Percentiles rank a stretch among this genome's conserved stretches.
These are phyloP conservation scores for Timandra comae DNA, from an alignment of 2,888 invertebrate species.

Conservation along the genomic window DNA sequence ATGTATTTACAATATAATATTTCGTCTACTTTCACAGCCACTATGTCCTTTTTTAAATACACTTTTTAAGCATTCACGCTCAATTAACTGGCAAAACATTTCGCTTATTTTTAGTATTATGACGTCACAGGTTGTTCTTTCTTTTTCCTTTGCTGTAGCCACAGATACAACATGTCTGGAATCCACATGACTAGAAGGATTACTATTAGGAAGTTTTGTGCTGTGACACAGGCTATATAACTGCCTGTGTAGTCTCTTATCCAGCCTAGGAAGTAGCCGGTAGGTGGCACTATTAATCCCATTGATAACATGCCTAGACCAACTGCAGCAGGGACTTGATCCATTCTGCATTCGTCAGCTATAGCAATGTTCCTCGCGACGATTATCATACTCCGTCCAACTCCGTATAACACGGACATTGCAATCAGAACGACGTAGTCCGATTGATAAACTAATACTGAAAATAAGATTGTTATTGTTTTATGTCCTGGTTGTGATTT, in stretches of 20 bases:
- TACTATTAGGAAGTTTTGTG: conserved; percentile 75
- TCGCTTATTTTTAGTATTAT: conserved; percentile 15
- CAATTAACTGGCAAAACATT: too few species aligned
- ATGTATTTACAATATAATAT: too few species aligned
- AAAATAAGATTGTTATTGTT: conserved; percentile 22
- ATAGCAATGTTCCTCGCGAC: conserved; percentile 83
- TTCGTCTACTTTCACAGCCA: too few species aligned
- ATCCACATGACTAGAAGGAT: conserved; percentile 76
- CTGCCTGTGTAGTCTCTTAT: conserved; percentile 80
- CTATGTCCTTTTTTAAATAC: too few species aligned
- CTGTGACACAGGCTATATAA: conserved; percentile 79
- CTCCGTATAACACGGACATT: conserved; percentile 80
- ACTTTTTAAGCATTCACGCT: too few species aligned
- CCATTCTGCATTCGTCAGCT: conserved; percentile 77
- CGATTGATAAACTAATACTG: conserved; percentile 79
- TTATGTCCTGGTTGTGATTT: conserved; percentile 5
- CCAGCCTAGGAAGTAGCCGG: conserved; percentile 81
- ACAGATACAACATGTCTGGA: conserved; percentile 70
- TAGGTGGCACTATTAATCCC: conserved; percentile 80
- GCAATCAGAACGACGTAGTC: conserved; percentile 67
- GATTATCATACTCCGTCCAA: conserved; percentile 83
- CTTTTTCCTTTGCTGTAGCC: conserved; percentile 36
- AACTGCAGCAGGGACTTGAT: conserved; percentile 81
- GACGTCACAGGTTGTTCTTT: conserved; percentile 34
- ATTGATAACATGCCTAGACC: conserved; percentile 85